phyloP scores from a whole-genome alignment of 2,797 vertebrate genomes.

The Acanthiza pusilla region DNA sequence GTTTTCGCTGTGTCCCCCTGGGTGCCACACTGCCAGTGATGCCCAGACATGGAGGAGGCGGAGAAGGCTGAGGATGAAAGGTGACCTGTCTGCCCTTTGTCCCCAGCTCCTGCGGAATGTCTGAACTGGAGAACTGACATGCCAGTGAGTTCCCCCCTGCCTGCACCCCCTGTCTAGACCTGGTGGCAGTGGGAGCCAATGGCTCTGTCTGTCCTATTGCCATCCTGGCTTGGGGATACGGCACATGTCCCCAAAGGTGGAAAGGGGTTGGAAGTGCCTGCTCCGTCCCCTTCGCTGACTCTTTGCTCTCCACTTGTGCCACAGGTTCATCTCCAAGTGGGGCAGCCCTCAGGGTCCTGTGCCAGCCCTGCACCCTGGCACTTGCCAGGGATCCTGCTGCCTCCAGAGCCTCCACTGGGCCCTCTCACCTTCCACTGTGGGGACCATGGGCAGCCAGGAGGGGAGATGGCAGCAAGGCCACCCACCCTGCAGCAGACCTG shows the following conservation, averaged over 20 bases:
- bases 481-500: not conserved
- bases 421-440: not conserved
- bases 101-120: slow-evolving; percentile 69
- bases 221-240: not conserved
- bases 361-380: rapidly evolving
- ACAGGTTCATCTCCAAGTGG: not conserved
- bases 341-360: not conserved
- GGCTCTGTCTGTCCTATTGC: not conserved
- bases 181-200: not conserved
- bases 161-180: not conserved
- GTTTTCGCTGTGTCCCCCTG: not conserved
- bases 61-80: not conserved
- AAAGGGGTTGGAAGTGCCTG: not conserved
- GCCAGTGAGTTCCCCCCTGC: not conserved
- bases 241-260: too few species aligned
- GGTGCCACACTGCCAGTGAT: not conserved
- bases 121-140: slow-evolving; percentile 30
- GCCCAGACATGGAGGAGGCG: not conserved
- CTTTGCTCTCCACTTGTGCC: not conserved
- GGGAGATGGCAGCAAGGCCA: not conserved
- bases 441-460: not conserved
- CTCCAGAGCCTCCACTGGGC: not conserved
- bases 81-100: not conserved
- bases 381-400: not conserved
- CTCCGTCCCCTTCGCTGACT: rapidly evolving